These are phyloP conservation scores for Blastobasis adustella DNA, from an alignment of 2,888 invertebrate species.

Conservation along the genomic window DNA sequence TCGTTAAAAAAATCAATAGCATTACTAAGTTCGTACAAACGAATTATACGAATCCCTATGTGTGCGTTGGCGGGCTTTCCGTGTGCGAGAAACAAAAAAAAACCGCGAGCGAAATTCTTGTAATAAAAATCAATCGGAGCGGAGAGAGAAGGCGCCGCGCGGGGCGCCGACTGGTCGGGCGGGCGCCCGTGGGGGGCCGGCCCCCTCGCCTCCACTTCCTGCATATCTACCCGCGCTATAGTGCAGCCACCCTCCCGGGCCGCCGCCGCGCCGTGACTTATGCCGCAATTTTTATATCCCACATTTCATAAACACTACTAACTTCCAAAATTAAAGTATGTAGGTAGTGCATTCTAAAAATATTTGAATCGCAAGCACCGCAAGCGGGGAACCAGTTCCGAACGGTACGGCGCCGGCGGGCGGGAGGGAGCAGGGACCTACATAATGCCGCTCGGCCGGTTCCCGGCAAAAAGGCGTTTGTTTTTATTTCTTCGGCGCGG, in stretches of 20 bases:
- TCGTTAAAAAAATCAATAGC: slow-evolving; percentile 74
- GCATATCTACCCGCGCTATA: slow-evolving; percentile 49
- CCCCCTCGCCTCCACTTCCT: slow-evolving; percentile 28
- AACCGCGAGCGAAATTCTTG: slow-evolving; percentile 71
- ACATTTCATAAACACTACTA: slow-evolving; percentile 15
- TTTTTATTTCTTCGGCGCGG: slow-evolving; percentile 73
- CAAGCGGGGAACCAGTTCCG: neutral
- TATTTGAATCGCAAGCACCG: neutral
- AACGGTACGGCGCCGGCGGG: slow-evolving; percentile 1
- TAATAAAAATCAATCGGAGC: slow-evolving; percentile 76
- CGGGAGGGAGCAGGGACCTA: slow-evolving; percentile 17
- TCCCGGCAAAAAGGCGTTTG: slow-evolving; percentile 68
- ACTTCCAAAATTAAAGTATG: slow-evolving; percentile 1
- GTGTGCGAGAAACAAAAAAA: slow-evolving; percentile 68
- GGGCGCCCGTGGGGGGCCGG: slow-evolving; percentile 32
- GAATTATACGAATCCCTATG: slow-evolving; percentile 70
- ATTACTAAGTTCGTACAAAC: slow-evolving; percentile 72
- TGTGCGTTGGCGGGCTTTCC: slow-evolving; percentile 57
- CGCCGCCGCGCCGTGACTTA: slow-evolving; percentile 4
- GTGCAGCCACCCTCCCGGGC: slow-evolving; percentile 48
- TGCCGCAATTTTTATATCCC: slow-evolving; percentile 15
- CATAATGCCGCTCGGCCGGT: slow-evolving; percentile 41
- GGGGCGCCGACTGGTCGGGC: slow-evolving; percentile 66
- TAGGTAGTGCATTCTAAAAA: neutral
- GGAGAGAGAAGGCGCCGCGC: slow-evolving; percentile 68